A percentile compares a stretch with the other conserved stretches of the same genome.
Conservation (phyloP, 2,888 invertebrate species). For the Andrena chrysosceles region DNA sequence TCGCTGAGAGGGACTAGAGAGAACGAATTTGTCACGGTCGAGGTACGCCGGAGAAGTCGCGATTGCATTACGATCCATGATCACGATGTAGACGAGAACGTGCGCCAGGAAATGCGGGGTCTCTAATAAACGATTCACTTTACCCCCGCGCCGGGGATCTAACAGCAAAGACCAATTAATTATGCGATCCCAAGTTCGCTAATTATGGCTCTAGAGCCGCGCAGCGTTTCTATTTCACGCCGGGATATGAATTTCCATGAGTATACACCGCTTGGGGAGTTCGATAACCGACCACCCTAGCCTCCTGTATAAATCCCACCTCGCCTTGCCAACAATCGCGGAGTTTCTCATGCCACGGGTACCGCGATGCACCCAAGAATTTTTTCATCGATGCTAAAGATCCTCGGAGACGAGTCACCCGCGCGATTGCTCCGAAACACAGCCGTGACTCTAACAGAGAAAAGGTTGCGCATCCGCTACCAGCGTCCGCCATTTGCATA, state of each 20-base stretch:
- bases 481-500: constrained; percentile 19
- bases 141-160: background rate
- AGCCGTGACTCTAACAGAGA: background rate
- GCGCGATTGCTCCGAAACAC: background rate
- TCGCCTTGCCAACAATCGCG: background rate
- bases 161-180: constrained; percentile 43
- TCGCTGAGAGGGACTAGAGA: constrained; percentile 12
- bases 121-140: constrained; percentile 44
- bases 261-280: background rate
- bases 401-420: background rate
- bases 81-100: constrained; percentile 43
- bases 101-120: constrained; percentile 45
- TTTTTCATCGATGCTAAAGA: background rate
- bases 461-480: background rate
- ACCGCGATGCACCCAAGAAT: background rate
- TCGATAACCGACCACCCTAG: constrained; percentile 50
- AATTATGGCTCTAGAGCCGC: constrained; percentile 36
- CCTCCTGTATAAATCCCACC: background rate
- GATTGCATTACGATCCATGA: constrained; percentile 66
- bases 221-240: constrained; percentile 37
- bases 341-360: background rate
- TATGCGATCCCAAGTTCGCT: constrained; percentile 43
- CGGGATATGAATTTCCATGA: constrained; percentile 16
- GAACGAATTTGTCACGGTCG: constrained; percentile 66
- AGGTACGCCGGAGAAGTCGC: constrained; percentile 58